Evolutionary conservation across 2,888 invertebrate species (phyloP).

Genomic region (Heliconius sara): DNA sequence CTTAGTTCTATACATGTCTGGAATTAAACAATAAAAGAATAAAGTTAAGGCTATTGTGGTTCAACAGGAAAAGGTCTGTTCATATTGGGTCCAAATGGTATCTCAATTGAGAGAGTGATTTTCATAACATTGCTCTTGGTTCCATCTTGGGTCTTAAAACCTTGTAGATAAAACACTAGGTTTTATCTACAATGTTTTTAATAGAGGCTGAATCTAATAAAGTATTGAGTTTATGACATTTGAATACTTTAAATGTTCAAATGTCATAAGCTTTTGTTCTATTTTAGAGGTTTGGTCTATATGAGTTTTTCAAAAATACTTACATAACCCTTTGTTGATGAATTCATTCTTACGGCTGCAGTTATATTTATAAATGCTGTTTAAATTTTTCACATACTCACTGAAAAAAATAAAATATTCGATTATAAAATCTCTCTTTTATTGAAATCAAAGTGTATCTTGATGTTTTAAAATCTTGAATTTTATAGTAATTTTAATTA

Average conservation of each 20-base stretch:
- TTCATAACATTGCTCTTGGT: no score
- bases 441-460: neutral
- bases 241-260: neutral
- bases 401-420: constrained; percentile 80
- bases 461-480: neutral
- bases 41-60: neutral
- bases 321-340: constrained; percentile 92
- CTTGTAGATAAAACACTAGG: no score
- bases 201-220: neutral
- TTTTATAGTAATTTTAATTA: neutral
- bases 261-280: constrained; percentile 5
- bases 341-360: constrained; percentile 91
- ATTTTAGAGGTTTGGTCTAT: neutral
- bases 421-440: neutral
- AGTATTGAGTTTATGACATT: neutral
- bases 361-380: constrained; percentile 90
- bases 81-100: neutral
- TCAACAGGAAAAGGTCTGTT: neutral
- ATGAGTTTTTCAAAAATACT: constrained; percentile 59
- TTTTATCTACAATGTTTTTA: neutral
- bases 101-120: no score
- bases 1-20: constrained; percentile 86
- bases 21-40: constrained; percentile 46
- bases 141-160: no score
- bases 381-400: constrained; percentile 89